These are phyloP conservation scores for Calephelis perditalis DNA, from an alignment of 2,888 invertebrate species.

Conservation along the genomic window DNA sequence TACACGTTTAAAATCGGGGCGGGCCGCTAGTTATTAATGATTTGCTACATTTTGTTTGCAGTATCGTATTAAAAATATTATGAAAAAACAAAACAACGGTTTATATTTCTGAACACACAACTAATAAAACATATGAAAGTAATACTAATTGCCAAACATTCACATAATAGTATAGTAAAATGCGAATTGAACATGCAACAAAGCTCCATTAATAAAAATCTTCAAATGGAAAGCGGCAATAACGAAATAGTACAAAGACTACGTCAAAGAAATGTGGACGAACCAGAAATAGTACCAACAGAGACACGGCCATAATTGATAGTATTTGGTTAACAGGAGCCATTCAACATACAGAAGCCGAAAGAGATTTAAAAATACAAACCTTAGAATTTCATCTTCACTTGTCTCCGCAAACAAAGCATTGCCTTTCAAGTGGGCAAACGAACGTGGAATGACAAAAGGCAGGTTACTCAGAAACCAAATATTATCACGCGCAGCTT, in stretches of 20 bases:
- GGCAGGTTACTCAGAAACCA: slow-evolving; percentile 58
- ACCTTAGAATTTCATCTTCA: slow-evolving; percentile 55
- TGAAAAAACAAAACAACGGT: too few relatives aligned
- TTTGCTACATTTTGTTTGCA: too few relatives aligned
- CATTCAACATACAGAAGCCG: slow-evolving; percentile 70
- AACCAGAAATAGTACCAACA: slow-evolving; percentile 29
- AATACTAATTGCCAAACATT: too few relatives aligned
- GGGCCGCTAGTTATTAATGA: too few relatives aligned
- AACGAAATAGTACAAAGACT: slow-evolving; percentile 23
- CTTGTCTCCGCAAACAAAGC: slow-evolving; percentile 57
- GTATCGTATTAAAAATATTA: too few relatives aligned
- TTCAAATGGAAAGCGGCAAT: slow-evolving; percentile 20
- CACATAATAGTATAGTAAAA: too few relatives aligned
- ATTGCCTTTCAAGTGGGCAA: slow-evolving; percentile 54
- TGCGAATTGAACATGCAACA: neutral
- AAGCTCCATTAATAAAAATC: slow-evolving; percentile 21
- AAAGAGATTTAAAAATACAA: slow-evolving; percentile 68
- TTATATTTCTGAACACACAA: too few relatives aligned
- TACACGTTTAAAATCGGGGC: too few relatives aligned
- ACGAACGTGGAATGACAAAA: slow-evolving; percentile 53
- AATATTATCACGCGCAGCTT: slow-evolving; percentile 73
- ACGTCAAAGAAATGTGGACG: slow-evolving; percentile 27
- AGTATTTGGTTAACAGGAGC: slow-evolving; percentile 65
- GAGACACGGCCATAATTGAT: slow-evolving; percentile 53
- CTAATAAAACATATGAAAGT: too few relatives aligned